Percentiles rank a stretch among this genome's conserved stretches.
These are phyloP conservation scores for Pangasius krempfi DNA, from an alignment of 2,797 vertebrate species.

Conservation along the genomic window DNA sequence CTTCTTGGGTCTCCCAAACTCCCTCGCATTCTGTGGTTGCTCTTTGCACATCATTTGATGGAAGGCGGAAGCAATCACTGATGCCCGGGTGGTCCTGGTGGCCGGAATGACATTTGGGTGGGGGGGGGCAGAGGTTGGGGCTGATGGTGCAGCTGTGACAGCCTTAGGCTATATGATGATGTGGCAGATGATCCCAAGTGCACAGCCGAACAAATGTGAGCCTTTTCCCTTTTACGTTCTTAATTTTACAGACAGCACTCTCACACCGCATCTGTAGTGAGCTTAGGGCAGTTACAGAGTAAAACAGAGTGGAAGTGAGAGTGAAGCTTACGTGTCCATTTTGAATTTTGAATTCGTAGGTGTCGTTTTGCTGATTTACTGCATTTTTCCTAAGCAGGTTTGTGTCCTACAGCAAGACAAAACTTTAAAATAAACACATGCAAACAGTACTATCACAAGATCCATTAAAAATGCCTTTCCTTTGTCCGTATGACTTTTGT, in stretches of 20 bases:
- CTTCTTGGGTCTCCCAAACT: constrained; percentile 9
- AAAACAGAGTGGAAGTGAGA: background rate
- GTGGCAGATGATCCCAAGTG: constrained; percentile 68
- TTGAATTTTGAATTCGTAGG: background rate
- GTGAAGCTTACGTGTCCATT: background rate
- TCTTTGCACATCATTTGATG: constrained; percentile 54
- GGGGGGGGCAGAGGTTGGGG: constrained; percentile 55
- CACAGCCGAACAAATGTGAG: constrained; percentile 61
- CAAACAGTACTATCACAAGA: constrained; percentile 34
- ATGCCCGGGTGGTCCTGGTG: constrained; percentile 72
- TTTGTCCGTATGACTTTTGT: constrained; percentile 53
- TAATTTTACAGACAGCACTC: background rate
- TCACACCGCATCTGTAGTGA: background rate
- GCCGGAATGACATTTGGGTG: constrained; percentile 68
- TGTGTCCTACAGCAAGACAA: background rate
- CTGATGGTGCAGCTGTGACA: constrained; percentile 50
- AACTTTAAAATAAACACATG: constrained; percentile 17
- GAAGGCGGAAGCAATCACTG: constrained; percentile 74
- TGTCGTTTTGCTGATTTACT: background rate
- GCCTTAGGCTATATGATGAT: constrained; percentile 64
- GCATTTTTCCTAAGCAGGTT: constrained; percentile 44
- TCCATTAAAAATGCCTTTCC: constrained; percentile 50
- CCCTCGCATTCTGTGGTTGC: background rate
- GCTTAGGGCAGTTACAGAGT: background rate
- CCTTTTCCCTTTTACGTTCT: background rate